Percentiles rank a stretch among this genome's conserved stretches.
These are phyloP conservation scores for Cheilosia scutellata DNA, from an alignment of 2,888 invertebrate genomes.

Conservation along the genomic window DNA sequence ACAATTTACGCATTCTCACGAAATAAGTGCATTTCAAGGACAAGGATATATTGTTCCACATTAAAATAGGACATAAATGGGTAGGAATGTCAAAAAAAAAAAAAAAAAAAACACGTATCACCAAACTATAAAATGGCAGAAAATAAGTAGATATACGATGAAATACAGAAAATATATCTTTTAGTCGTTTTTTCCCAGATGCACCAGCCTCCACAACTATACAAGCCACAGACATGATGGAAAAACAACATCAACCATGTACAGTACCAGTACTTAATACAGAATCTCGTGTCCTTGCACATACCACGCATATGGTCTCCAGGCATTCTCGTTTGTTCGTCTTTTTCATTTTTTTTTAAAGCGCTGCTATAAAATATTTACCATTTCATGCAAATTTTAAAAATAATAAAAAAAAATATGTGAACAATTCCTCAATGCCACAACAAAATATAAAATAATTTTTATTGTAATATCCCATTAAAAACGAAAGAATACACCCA, in stretches of 20 bases:
- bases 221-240: constrained; percentile 12
- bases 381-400: constrained; percentile 31
- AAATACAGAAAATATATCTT: constrained; percentile 10
- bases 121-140: neutral
- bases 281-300: constrained; percentile 50
- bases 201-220: constrained; percentile 7
- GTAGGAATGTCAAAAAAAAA: constrained; percentile 3
- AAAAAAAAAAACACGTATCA: constrained; percentile 33
- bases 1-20: neutral
- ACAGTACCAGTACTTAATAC: neutral
- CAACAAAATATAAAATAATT: constrained; percentile 33
- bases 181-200: constrained; percentile 18
- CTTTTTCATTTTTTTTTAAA: neutral
- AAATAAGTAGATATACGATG: neutral
- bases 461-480: constrained; percentile 63
- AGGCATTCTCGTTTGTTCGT: constrained; percentile 56
- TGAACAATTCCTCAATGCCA: constrained; percentile 56
- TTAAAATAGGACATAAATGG: constrained; percentile 12
- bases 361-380: constrained; percentile 14
- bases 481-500: constrained; percentile 35
- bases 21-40: constrained; percentile 32
- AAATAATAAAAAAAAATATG: constrained; percentile 43
- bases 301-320: constrained; percentile 60
- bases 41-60: constrained; percentile 19
- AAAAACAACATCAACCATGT: constrained; percentile 24